phyloP scores from a whole-genome alignment of 2,113 vertebrate species.

The Calypte anna region DNA sequence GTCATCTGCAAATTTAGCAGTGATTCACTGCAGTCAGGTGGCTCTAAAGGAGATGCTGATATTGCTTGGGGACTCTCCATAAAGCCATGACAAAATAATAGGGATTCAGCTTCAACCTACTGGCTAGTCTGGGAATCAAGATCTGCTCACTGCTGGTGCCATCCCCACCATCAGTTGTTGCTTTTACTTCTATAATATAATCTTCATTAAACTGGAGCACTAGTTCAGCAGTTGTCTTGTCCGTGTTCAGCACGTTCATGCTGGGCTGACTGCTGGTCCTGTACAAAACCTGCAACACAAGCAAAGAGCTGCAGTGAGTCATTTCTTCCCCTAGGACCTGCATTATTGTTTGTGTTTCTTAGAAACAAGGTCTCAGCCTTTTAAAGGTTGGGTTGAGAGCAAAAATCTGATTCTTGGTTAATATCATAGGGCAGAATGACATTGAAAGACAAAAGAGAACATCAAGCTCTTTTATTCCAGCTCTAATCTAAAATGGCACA shows the following conservation, averaged over 20 bases:
- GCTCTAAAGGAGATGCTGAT: neutral
- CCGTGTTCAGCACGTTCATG: slow-evolving; percentile 79
- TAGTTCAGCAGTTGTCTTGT: slow-evolving; percentile 84
- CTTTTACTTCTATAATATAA: slow-evolving; percentile 90
- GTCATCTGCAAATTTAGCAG: neutral
- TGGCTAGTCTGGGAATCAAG: slow-evolving; percentile 87
- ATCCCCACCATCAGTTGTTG: slow-evolving; percentile 86
- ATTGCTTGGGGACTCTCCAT: accelerated
- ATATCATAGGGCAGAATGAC: neutral
- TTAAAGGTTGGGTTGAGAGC: accelerated
- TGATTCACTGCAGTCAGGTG: neutral
- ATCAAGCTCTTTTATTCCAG: neutral
- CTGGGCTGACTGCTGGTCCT: slow-evolving; percentile 81
- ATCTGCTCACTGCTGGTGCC: slow-evolving; percentile 90
- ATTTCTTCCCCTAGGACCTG: neutral
- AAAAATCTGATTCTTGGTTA: neutral
- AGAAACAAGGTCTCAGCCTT: neutral
- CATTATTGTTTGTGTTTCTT: neutral
- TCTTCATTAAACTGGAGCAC: slow-evolving; percentile 84
- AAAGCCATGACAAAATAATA: neutral
- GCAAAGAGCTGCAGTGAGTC: accelerated
- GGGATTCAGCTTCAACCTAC: slow-evolving; percentile 46
- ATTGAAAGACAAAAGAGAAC: neutral
- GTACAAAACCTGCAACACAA: slow-evolving; percentile 83
- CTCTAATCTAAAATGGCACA: neutral